A percentile compares a stretch with the other conserved stretches of the same genome.
Evolutionary conservation across 2,797 vertebrate genomes (phyloP).

Genomic region (Clarias laeviceps): DNA sequence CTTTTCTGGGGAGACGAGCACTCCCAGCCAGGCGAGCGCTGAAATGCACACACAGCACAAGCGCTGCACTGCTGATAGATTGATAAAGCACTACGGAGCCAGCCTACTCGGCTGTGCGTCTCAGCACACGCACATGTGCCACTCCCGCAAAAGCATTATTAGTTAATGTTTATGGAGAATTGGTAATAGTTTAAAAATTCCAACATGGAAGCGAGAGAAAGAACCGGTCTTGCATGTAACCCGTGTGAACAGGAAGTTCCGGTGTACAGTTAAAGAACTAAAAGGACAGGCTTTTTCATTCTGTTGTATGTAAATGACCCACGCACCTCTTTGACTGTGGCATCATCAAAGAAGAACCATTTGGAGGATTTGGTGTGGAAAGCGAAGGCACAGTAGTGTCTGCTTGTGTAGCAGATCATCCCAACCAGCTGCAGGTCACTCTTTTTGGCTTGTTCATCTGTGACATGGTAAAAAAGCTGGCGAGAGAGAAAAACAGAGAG

Average conservation of each 20-base stretch:
- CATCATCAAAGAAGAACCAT: constrained; percentile 98
- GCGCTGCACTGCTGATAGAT: constrained; percentile 66
- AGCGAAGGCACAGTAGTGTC: constrained; percentile 96
- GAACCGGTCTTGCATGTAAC: constrained; percentile 3
- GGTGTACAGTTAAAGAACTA: constrained; percentile 17
- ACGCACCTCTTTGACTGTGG: constrained; percentile 96
- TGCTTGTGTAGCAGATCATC: constrained; percentile 95
- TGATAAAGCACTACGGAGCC: constrained; percentile 61
- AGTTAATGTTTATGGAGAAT: not conserved
- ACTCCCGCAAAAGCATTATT: not conserved
- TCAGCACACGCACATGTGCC: constrained; percentile 25
- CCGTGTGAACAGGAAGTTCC: not conserved
- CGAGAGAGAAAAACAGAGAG: not conserved
- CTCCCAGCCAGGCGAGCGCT: constrained; percentile 34
- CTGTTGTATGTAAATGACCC: not conserved
- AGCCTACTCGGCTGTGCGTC: not conserved
- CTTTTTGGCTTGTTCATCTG: constrained; percentile 91
- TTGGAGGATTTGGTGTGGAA: constrained; percentile 95
- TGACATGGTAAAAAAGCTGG: constrained; percentile 95
- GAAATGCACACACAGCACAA: constrained; percentile 72
- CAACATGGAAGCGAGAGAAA: not conserved
- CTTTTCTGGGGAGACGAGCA: constrained; percentile 34
- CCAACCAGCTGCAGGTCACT: constrained; percentile 91
- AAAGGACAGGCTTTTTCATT: not conserved
- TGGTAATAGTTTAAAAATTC: not conserved